Evolutionary conservation across 2,113 vertebrate genomes (phyloP).

Genomic region (Clinocottus analis): DNA sequence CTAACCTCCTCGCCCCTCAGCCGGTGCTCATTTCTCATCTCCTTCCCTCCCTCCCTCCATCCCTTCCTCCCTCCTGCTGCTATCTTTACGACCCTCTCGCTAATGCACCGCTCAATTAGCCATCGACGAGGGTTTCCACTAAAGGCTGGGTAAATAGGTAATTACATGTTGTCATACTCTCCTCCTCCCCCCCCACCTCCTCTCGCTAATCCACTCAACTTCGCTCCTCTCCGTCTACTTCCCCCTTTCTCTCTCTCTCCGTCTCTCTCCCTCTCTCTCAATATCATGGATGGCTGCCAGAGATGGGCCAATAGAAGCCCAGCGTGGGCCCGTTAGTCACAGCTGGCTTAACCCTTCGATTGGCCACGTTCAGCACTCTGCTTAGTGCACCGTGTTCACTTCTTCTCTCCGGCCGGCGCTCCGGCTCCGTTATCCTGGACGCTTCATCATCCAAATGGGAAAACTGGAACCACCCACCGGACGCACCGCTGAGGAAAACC

Average conservation of each 20-base stretch:
- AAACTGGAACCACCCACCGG: conserved; percentile 36
- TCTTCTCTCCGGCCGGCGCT: conserved; percentile 28
- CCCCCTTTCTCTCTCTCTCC: not conserved
- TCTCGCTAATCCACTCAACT: conserved; percentile 77
- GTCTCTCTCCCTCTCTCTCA: conserved; percentile 50
- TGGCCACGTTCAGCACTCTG: conserved; percentile 59
- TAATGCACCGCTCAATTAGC: conserved; percentile 80
- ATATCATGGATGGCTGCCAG: conserved; percentile 72
- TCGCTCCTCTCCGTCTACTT: conserved; percentile 34
- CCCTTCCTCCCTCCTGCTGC: conserved; percentile 50
- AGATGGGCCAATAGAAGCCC: conserved; percentile 64
- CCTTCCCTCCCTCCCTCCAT: conserved; percentile 31
- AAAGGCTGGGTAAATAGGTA: conserved; percentile 79
- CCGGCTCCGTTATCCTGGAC: conserved; percentile 31
- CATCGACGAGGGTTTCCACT: conserved; percentile 74
- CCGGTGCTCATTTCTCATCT: conserved; percentile 59
- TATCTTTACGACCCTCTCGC: conserved; percentile 64
- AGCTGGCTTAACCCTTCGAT: conserved; percentile 74
- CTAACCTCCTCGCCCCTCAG: conserved; percentile 46
- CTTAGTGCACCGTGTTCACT: conserved; percentile 48
- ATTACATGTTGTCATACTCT: conserved; percentile 79
- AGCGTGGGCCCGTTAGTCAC: conserved; percentile 71
- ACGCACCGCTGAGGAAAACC: conserved; percentile 43
- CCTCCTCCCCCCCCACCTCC: conserved; percentile 53
- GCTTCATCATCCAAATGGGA: conserved; percentile 47